Percentiles rank a stretch among this genome's conserved stretches.
Conservation (phyloP, 2,888 invertebrate genomes). For the Ferdinandea cuprea region DNA sequence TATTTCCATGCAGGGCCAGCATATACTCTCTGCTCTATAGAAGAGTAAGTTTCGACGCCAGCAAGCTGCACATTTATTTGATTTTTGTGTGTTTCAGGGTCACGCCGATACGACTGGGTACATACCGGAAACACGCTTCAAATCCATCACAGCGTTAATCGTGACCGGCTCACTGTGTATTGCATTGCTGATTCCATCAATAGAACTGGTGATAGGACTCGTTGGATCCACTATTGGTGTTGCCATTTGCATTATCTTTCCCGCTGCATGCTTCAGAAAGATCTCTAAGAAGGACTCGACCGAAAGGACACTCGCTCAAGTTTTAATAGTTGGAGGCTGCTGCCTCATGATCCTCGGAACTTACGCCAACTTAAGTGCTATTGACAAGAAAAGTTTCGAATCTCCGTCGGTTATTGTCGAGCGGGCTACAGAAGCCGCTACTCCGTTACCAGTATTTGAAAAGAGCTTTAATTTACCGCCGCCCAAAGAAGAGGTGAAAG, state of each 20-base stretch:
- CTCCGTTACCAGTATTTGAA: constrained; percentile 17
- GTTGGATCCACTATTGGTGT: constrained; percentile 98
- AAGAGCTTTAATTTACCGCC: constrained; percentile 28
- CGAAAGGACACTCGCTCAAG: constrained; percentile 92
- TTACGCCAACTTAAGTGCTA: constrained; percentile 92
- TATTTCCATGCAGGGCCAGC: constrained; percentile 97
- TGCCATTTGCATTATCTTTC: constrained; percentile 95
- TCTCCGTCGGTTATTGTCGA: constrained; percentile 72
- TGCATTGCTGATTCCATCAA: constrained; percentile 95
- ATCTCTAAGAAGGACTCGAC: constrained; percentile 93
- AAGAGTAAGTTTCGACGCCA: constrained; percentile 85
- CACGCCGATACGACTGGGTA: constrained; percentile 88
- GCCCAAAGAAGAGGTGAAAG: constrained; percentile 29
- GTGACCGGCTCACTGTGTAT: constrained; percentile 89
- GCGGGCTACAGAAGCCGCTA: constrained; percentile 2
- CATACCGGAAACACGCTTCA: constrained; percentile 93
- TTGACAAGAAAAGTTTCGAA: constrained; percentile 85
- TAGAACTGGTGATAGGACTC: constrained; percentile 96
- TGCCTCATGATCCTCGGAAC: constrained; percentile 95
- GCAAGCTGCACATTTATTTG: neutral
- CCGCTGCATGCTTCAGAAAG: constrained; percentile 94
- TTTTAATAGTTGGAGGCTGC: constrained; percentile 91
- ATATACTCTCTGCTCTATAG: constrained; percentile 94
- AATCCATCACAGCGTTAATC: constrained; percentile 91
- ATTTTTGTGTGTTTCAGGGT: constrained; percentile 83